Base-by-base conservation (phyloP, 2,113 vertebrate genomes). In the Rynchops niger region DNA sequence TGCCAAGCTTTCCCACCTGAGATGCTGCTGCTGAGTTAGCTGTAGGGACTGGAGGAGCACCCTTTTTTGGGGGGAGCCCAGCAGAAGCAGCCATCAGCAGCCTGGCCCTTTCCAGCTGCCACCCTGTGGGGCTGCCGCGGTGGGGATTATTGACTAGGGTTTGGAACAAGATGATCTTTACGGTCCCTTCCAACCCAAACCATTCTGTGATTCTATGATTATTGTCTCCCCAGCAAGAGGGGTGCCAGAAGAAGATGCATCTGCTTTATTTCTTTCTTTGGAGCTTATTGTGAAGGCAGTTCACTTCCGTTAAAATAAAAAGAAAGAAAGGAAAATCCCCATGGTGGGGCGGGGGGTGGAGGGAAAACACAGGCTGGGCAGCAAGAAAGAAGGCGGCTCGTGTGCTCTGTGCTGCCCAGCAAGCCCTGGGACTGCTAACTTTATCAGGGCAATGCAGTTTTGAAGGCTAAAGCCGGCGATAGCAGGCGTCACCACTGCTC, bases 121-220 rank as follows among this genome's bases (percentile, higher is more conserved):
- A 25, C 25, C 32, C n/a, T 8, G 8, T 1, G 0, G 12, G 19
- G 34, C 36, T 53, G 49, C 42, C 0, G 1, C 19, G 8, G 12
- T 0, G 0, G 53, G 66, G 15, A n/a, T 32, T 62, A 62, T 62
- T 27, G 23, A 26, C 26, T 26, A 15, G 36, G 59, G 23, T 25
- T 62, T 38, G 36, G 59, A 38, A 62, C 15, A 12, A 62, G 59
- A 38, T 38, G 59, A 38, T 62, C 59, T 38, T 62, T 62, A 38
- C 27, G 15, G 15, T 62, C n/a, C 59, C n/a, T 61, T 61, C 23
- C 59, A 61, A 61, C 23, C 59, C 34, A 26, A 61, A 61, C 23
- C 15, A 17, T 26, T 38, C 59, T 9, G 9, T 61, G 23, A 61
- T 26, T 38, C 59, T 15, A 15, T 38, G 23, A 29, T 38, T 65